Evolutionary conservation across 2,888 invertebrate species (phyloP).

Genomic region (Diplazon laetatorius): DNA sequence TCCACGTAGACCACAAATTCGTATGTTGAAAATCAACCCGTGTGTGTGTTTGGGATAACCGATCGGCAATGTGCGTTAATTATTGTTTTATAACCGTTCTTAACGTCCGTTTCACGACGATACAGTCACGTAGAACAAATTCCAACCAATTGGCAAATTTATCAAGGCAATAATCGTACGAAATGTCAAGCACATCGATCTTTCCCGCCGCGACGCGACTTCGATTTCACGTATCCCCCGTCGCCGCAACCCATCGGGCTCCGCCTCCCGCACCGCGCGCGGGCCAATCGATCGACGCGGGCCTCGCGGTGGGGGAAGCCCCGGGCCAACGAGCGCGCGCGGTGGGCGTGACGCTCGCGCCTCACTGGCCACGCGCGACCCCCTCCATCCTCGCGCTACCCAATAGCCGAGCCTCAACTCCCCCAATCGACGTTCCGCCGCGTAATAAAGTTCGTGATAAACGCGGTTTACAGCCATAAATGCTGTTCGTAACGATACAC

Average conservation of each 20-base stretch:
- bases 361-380: no score
- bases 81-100: slow-evolving; percentile 54
- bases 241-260: no score
- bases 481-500: slow-evolving; percentile 51
- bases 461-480: slow-evolving; percentile 34
- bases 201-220: no score
- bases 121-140: slow-evolving; percentile 29
- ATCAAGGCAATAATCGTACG: slow-evolving; percentile 14
- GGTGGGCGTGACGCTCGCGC: background rate
- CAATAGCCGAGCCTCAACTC: no score
- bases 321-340: background rate
- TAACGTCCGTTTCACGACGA: background rate
- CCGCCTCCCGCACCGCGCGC: no score
- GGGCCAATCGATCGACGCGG: no score
- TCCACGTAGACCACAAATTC: background rate
- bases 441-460: background rate
- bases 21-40: background rate
- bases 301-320: no score
- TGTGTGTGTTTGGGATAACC: slow-evolving; percentile 63
- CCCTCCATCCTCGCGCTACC: no score
- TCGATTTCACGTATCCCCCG: no score
- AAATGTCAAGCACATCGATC: background rate
- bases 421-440: background rate
- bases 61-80: slow-evolving; percentile 74
- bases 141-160: slow-evolving; percentile 11